Evolutionary conservation across 2,888 invertebrate genomes (phyloP).

Genomic region (Cheilosia variabilis): DNA sequence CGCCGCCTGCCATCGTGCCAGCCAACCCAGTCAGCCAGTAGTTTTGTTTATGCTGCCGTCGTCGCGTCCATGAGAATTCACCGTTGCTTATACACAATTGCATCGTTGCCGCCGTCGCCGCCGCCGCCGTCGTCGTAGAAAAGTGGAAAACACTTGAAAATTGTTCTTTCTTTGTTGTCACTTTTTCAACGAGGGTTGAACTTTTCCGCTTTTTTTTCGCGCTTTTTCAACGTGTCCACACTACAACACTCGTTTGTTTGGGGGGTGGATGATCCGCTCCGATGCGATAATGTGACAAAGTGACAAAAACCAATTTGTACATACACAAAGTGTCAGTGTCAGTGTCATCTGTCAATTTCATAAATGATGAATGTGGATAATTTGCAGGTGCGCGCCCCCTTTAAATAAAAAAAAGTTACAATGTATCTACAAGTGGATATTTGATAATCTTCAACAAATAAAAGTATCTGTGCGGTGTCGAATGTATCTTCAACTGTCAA

Average conservation of each 20-base stretch:
- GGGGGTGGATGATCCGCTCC: constrained; percentile 37
- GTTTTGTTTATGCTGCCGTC: constrained; percentile 75
- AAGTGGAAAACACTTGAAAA: constrained; percentile 29
- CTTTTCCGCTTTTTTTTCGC: constrained; percentile 29
- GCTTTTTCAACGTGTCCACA: constrained; percentile 41
- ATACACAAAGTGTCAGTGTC: constrained; percentile 8
- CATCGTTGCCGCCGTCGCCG: constrained; percentile 34
- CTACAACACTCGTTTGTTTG: constrained; percentile 2
- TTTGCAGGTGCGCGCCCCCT: constrained; percentile 49
- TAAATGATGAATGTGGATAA: constrained; percentile 46
- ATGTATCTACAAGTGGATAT: constrained; percentile 43
- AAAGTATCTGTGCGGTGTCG: constrained; percentile 41
- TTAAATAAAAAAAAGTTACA: constrained; percentile 14
- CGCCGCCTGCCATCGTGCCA: constrained; percentile 57
- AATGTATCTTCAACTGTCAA: constrained; percentile 18
- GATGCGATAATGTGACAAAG: constrained; percentile 56
- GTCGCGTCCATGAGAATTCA: constrained; percentile 72
- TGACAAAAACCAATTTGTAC: constrained; percentile 32
- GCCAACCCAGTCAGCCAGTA: constrained; percentile 61
- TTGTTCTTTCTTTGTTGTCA: constrained; percentile 25
- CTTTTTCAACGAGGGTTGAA: neutral
- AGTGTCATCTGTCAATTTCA: constrained; percentile 46
- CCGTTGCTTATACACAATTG: constrained; percentile 63
- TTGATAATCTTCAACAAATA: constrained; percentile 36
- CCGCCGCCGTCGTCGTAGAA: constrained; percentile 21